Conservation (phyloP, 2,888 invertebrate species). For the Nymphalis polychloros region DNA sequence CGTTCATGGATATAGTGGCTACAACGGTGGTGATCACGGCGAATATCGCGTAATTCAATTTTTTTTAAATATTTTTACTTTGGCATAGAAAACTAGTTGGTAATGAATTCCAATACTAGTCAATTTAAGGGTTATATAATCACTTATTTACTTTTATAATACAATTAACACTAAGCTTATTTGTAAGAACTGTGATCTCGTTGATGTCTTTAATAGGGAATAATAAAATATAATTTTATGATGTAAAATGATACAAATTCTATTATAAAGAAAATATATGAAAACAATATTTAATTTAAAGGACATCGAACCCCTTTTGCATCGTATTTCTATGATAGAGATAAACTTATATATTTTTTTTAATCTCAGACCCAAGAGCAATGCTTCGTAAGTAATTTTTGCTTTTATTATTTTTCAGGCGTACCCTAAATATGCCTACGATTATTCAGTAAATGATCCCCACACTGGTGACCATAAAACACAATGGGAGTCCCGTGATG, state of each 20-base stretch:
- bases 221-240: not conserved
- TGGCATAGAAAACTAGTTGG: too few species aligned
- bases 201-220: constrained; percentile 57
- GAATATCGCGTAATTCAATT: constrained; percentile 68
- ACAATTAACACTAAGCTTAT: too few species aligned
- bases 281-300: too few species aligned
- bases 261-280: too few species aligned
- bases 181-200: constrained; percentile 36
- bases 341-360: too few species aligned
- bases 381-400: not conserved
- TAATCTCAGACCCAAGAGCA: not conserved
- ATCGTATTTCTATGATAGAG: too few species aligned
- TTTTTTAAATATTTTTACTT: not conserved
- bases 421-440: constrained; percentile 82
- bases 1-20: constrained; percentile 42
- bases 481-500: constrained; percentile 83
- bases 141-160: too few species aligned
- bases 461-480: constrained; percentile 83
- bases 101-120: too few species aligned
- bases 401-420: constrained; percentile 60
- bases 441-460: constrained; percentile 83
- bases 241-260: too few species aligned
- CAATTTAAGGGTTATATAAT: too few species aligned
- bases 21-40: constrained; percentile 49
- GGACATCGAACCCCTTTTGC: too few species aligned